Evolutionary conservation across 2,797 vertebrate species (phyloP).

Genomic region (Iguana delicatissima): DNA sequence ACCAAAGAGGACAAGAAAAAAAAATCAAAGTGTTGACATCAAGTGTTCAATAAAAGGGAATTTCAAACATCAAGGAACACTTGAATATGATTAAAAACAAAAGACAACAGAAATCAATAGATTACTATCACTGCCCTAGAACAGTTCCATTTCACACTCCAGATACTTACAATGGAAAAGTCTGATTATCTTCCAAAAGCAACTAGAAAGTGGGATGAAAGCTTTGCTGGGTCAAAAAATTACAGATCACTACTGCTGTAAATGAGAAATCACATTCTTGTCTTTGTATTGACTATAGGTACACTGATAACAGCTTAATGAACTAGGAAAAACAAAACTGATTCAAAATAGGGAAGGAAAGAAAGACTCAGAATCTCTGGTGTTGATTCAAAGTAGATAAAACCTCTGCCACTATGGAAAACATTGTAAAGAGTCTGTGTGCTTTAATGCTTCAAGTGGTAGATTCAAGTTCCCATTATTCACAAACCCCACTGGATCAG

Average conservation of each 20-base stretch:
- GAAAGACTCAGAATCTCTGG: constrained; percentile 19
- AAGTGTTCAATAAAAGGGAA: constrained; percentile 54
- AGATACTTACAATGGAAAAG: constrained; percentile 46
- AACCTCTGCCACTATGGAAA: constrained; percentile 18
- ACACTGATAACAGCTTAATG: constrained; percentile 21
- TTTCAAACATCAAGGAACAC: constrained; percentile 48
- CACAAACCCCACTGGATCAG: too few relatives aligned
- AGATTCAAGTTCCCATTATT: background rate
- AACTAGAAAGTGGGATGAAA: constrained; percentile 28
- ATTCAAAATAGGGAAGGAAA: constrained; percentile 32
- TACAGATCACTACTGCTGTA: constrained; percentile 13
- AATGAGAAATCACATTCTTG: constrained; percentile 34
- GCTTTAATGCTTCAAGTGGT: background rate
- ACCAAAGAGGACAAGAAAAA: constrained; percentile 38
- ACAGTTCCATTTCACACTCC: constrained; percentile 25
- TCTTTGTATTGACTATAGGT: constrained; percentile 29
- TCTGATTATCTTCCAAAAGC: constrained; percentile 25
- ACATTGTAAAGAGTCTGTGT: background rate
- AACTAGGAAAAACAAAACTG: background rate
- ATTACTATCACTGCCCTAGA: constrained; percentile 30
- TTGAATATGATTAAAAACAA: constrained; percentile 42
- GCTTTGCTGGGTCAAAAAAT: constrained; percentile 40
- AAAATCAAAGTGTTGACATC: constrained; percentile 63
- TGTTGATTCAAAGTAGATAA: constrained; percentile 22
- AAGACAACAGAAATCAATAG: constrained; percentile 48